These are phyloP conservation scores for Sisyra nigra DNA, from an alignment of 2,888 invertebrate genomes.

Conservation along the genomic window DNA sequence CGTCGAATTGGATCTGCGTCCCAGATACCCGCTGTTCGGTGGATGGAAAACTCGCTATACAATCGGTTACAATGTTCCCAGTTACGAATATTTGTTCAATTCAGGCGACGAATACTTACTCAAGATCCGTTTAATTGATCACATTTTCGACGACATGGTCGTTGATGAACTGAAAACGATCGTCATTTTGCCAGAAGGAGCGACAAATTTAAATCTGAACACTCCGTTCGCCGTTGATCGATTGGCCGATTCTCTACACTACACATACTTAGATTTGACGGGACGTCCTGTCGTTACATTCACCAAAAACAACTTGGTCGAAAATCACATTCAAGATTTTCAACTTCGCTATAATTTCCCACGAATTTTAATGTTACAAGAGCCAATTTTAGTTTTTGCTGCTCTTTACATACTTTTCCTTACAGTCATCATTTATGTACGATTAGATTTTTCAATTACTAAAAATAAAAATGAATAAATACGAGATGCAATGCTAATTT, in stretches of 20 bases:
- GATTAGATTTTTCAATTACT: constrained; percentile 85
- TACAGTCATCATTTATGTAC: constrained; percentile 81
- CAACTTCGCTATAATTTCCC: constrained; percentile 81
- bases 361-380: constrained; percentile 72
- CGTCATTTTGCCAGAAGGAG: constrained; percentile 88
- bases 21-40: constrained; percentile 94
- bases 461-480: constrained; percentile 3
- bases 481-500: background rate
- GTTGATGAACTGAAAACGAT: constrained; percentile 78
- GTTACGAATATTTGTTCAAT: constrained; percentile 86
- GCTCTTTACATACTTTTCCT: constrained; percentile 84
- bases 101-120: constrained; percentile 64
- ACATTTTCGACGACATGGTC: constrained; percentile 92
- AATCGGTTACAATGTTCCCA: constrained; percentile 93
- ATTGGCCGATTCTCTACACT: constrained; percentile 58
- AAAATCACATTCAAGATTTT: constrained; percentile 93
- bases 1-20: constrained; percentile 89
- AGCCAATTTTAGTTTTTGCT: constrained; percentile 76
- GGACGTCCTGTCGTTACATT: constrained; percentile 82
- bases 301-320: constrained; percentile 72
- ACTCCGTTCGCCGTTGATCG: constrained; percentile 70
- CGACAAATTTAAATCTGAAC: constrained; percentile 61
- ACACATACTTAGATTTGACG: constrained; percentile 87
- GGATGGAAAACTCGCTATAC: constrained; percentile 98
- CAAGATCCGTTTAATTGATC: constrained; percentile 90